phyloP scores from a whole-genome alignment of 2,797 vertebrate species.

The Notolepis coatsorum region DNA sequence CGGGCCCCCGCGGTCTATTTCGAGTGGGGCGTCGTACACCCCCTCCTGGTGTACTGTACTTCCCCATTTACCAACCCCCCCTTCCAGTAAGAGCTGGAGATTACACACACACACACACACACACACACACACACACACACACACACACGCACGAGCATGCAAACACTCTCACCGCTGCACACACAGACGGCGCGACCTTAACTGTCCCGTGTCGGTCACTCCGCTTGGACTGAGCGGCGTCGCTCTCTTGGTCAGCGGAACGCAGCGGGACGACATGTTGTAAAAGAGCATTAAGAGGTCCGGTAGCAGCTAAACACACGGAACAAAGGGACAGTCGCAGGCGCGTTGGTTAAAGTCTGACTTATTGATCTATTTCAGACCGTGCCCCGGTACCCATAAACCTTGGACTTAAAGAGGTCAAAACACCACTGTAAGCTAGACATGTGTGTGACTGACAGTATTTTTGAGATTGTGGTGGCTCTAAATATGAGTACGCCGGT shows the following conservation, averaged over 20 bases:
- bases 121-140: conserved; percentile 9
- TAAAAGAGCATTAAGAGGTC: conserved; percentile 3
- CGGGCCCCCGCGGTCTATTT: conserved; percentile 63
- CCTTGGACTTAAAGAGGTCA: conserved; percentile 21
- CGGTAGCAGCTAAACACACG: neutral
- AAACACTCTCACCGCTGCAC: conserved; percentile 11
- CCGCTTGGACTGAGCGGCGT: conserved; percentile 27
- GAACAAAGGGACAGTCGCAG: conserved; percentile 10
- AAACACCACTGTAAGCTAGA: conserved; percentile 13
- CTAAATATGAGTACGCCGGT: conserved; percentile 12
- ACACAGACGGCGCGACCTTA: conserved; percentile 49
- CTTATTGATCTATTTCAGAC: conserved; percentile 16
- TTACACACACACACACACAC: conserved; percentile 33
- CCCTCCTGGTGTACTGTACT: neutral
- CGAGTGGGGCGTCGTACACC: conserved; percentile 46
- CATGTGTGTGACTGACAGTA: neutral
- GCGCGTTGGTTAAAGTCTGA: neutral
- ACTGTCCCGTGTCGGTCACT: conserved; percentile 58
- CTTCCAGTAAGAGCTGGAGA: conserved; percentile 46
- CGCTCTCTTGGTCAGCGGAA: conserved; percentile 45
- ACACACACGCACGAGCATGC: neutral
- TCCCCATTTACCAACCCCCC: conserved; percentile 3
- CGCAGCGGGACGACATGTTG: conserved; percentile 27
- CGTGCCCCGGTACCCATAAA: conserved; percentile 11
- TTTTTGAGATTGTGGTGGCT: neutral